Conservation (phyloP, 2,113 vertebrate species). For the Peucedramus taeniatus region DNA sequence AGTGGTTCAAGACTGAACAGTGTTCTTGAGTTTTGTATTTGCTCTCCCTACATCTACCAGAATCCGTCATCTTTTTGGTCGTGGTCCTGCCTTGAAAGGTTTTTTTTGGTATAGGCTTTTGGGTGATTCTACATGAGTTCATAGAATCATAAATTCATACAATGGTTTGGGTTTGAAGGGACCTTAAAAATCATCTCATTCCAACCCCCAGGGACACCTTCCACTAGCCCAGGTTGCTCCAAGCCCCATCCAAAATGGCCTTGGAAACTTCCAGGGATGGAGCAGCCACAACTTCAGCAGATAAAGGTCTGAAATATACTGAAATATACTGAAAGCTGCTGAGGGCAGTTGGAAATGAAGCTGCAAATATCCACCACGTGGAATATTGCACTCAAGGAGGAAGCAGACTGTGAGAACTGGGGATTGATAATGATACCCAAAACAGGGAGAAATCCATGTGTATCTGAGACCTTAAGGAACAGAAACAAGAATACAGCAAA, state of each 20-base stretch:
- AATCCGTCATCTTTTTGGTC: neutral
- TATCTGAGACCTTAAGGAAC: neutral
- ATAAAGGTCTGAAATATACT: neutral
- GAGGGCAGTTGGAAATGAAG: neutral
- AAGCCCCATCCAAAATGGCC: fast-evolving
- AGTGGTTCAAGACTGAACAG: neutral
- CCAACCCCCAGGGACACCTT: neutral
- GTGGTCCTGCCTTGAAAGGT: neutral
- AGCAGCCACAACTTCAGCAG: fast-evolving
- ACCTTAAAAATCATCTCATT: neutral
- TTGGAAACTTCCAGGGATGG: neutral
- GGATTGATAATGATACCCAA: neutral
- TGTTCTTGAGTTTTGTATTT: neutral
- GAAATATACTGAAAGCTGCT: neutral
- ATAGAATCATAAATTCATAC: neutral
- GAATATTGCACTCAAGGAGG: neutral
- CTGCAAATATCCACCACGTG: fast-evolving
- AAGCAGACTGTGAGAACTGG: neutral
- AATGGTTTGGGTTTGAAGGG: neutral
- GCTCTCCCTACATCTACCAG: neutral
- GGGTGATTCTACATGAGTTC: neutral
- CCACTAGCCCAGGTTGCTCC: neutral
- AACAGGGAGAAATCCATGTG: neutral
- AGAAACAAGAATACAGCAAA: neutral
- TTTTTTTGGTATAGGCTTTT: neutral